These are phyloP conservation scores for Pemphredon lugubris DNA, from an alignment of 2,888 invertebrate genomes.

Conservation along the genomic window DNA sequence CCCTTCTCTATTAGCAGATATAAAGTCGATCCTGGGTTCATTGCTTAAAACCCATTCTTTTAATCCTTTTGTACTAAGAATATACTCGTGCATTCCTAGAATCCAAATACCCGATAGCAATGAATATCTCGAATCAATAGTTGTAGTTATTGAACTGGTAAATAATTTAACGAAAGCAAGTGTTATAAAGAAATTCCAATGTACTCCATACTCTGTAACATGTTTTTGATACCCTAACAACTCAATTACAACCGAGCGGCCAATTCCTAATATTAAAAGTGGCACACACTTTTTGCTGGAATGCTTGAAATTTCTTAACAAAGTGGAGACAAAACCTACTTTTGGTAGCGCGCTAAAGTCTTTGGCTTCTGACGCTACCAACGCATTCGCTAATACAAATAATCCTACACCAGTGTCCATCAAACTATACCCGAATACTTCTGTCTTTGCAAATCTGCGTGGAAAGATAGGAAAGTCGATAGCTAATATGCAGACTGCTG, in stretches of 20 bases:
- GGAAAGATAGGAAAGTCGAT: slow-evolving; percentile 97
- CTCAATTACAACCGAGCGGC: slow-evolving; percentile 84
- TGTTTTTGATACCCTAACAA: slow-evolving; percentile 92
- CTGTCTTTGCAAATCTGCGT: slow-evolving; percentile 92
- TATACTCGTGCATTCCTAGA: slow-evolving; percentile 85
- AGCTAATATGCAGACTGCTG: slow-evolving; percentile 92
- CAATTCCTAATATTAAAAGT: slow-evolving; percentile 84
- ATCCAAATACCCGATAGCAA: slow-evolving; percentile 83
- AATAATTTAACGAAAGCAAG: slow-evolving; percentile 91
- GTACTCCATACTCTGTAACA: slow-evolving; percentile 96
- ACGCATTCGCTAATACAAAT: slow-evolving; percentile 91
- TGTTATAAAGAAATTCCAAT: slow-evolving; percentile 99
- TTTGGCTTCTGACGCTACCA: slow-evolving; percentile 85
- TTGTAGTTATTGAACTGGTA: slow-evolving; percentile 84
- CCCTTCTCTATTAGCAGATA: slow-evolving; percentile 96
- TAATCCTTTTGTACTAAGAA: slow-evolving; percentile 84
- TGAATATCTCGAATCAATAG: slow-evolving; percentile 82
- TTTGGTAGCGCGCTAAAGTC: slow-evolving; percentile 53
- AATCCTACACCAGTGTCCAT: slow-evolving; percentile 98
- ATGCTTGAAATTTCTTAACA: slow-evolving; percentile 66
- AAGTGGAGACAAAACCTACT: slow-evolving; percentile 41
- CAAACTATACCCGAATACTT: slow-evolving; percentile 90
- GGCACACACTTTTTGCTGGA: slow-evolving; percentile 80
- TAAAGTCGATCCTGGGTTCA: slow-evolving; percentile 83
- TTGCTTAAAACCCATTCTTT: slow-evolving; percentile 87